Base-by-base conservation (phyloP, 2,797 vertebrate species). In the Antrozous pallidus region DNA sequence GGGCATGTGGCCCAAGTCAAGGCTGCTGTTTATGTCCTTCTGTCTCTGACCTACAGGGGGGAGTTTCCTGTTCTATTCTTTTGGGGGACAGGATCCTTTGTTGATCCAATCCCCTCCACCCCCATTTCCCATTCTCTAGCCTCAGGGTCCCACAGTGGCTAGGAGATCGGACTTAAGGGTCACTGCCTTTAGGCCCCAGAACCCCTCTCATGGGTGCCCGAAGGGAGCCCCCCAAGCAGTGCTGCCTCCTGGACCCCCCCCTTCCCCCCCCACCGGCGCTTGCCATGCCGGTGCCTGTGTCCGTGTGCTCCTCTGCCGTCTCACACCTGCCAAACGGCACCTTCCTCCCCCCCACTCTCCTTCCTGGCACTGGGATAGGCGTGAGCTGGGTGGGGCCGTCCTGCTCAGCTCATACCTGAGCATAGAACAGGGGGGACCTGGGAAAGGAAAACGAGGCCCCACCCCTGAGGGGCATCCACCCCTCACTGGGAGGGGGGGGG, bases 21-120 rank as follows among this genome's bases (percentile, higher is more conserved):
- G 87, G 94, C 96, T 94, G 81, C 96, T 97, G 97, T 97, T 97
- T 96, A 94, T 96, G 90, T 91, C 95, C 96, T 94, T 94, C 89
- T 95, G 96, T 85, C 77, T 96, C 90, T 94, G 96, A 94, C 95
- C 95, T 96, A 91, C 86, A 95, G 91, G 94, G 94, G 96, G 87
- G 74, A 91, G 82, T 91, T 97, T 97, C 96, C 96, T 97, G 96
- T 96, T 94, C 81, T 90, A 94, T 92, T 97, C 95, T 95, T 94
- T 90, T 54, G 36, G 56, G 91, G 84, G 74, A 70, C 91, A 94
- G 83, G 77, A 92, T 90, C 93, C 92, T 96, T 96, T 97, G 97
- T 97, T 97, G 94, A 86, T 70, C 81, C 65, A 40, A 16, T 78
- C 56, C 86, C 86, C 90, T 86, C 67, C 78, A 79, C 69, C 75